Conservation (phyloP, 1,140 invertebrate genomes). For the Magallana angulata region DNA sequence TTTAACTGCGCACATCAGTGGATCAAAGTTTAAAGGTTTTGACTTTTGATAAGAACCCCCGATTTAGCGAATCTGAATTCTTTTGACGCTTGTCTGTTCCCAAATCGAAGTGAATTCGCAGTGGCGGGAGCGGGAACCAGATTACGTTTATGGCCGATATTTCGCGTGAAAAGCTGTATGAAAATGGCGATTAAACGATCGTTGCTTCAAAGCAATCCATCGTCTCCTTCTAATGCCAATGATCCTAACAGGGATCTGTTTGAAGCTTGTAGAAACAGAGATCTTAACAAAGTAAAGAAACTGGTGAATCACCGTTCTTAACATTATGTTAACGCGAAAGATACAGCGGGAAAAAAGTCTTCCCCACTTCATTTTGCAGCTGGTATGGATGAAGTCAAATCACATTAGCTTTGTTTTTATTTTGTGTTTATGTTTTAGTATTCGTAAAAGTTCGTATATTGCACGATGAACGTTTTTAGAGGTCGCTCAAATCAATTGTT, state of each 20-base stretch:
- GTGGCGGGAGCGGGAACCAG: too few relatives aligned
- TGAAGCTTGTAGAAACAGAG: constrained; percentile 97
- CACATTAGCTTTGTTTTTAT: background rate
- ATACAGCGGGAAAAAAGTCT: constrained; percentile 96
- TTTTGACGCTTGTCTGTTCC: background rate
- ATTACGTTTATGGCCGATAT: constrained; percentile 36
- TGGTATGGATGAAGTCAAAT: constrained; percentile 82
- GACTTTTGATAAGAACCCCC: constrained; percentile 18
- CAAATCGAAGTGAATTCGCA: background rate
- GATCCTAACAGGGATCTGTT: constrained; percentile 87
- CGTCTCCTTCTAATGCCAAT: constrained; percentile 69
- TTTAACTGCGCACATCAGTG: too few relatives aligned
- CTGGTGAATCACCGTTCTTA: constrained; percentile 84
- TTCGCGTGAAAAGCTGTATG: constrained; percentile 47
- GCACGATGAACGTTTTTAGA: too few relatives aligned
- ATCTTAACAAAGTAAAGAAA: constrained; percentile 94
- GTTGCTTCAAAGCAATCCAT: constrained; percentile 69
- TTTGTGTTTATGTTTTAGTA: background rate
- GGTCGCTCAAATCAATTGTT: too few relatives aligned
- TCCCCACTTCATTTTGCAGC: constrained; percentile 98
- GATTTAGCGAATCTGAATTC: background rate
- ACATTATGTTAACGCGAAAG: constrained; percentile 95
- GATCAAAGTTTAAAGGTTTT: too few relatives aligned
- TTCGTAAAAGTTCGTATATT: too few relatives aligned
- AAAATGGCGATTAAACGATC: constrained; percentile 79